A percentile compares a stretch with the other conserved stretches of the same genome.
Evolutionary conservation across 2,797 vertebrate species (phyloP).

Genomic region (Chaunax sp.): DNA sequence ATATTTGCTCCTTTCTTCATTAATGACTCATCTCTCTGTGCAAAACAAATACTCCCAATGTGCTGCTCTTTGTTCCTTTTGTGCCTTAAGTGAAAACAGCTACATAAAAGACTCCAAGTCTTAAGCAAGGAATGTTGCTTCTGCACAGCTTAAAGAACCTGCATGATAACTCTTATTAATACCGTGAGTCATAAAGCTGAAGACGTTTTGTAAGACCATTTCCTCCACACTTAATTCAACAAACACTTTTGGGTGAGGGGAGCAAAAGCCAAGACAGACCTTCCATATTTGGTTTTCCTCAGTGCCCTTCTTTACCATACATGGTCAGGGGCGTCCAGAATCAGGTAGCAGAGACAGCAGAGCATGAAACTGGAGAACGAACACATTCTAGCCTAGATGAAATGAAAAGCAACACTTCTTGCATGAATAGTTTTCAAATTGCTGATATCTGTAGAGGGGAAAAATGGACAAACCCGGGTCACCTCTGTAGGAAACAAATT

Average conservation of each 20-base stretch:
- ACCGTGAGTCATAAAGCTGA: conserved; percentile 34
- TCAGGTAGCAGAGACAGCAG: too few relatives aligned
- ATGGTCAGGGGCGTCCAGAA: conserved; percentile 6
- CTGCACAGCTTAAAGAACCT: conserved; percentile 12
- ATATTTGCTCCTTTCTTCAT: conserved; percentile 57
- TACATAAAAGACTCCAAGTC: conserved; percentile 25
- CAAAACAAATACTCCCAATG: conserved; percentile 48
- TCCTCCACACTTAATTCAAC: not conserved
- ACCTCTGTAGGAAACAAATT: too few relatives aligned
- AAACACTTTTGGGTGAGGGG: not conserved
- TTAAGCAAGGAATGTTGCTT: conserved; percentile 14
- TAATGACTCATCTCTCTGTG: conserved; percentile 52
- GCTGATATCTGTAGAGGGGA: conserved; percentile 21
- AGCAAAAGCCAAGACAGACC: conserved; percentile 10
- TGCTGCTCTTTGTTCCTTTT: conserved; percentile 24
- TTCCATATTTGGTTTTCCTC: not conserved
- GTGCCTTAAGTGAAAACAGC: conserved; percentile 29
- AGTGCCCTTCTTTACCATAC: not conserved
- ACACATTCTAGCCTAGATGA: too few relatives aligned
- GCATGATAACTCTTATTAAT: conserved; percentile 27
- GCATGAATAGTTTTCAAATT: conserved; percentile 36
- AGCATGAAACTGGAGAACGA: too few relatives aligned
- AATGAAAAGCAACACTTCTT: too few relatives aligned
- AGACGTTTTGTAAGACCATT: conserved; percentile 14
- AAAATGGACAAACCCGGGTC: conserved; percentile 4